A percentile compares a stretch with the other conserved stretches of the same genome.
Conservation (phyloP, 2,888 invertebrate genomes). For the Silvanus unidentatus region DNA sequence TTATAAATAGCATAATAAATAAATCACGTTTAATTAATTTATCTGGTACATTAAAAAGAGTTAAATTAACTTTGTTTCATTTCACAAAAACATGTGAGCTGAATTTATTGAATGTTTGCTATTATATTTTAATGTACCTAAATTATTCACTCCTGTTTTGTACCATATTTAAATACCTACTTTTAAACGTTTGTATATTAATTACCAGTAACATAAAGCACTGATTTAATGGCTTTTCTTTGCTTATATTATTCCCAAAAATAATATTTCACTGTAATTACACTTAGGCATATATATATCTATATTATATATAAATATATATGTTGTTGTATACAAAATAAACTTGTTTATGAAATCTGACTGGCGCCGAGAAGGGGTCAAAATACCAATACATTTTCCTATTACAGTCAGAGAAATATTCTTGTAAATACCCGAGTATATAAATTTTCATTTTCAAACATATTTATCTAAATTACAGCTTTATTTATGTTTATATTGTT, state of each 20-base stretch:
- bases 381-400: constrained; percentile 43
- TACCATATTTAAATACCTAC: too few relatives aligned
- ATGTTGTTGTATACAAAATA: constrained; percentile 44
- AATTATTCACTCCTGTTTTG: too few relatives aligned
- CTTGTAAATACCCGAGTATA: constrained; percentile 22
- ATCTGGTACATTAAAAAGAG: too few relatives aligned
- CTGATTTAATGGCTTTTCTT: constrained; percentile 30
- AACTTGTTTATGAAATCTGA: constrained; percentile 46
- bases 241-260: constrained; percentile 43
- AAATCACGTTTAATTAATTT: too few relatives aligned
- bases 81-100: too few relatives aligned
- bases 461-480: constrained; percentile 22
- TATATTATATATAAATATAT: constrained; percentile 1
- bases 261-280: constrained; percentile 47
- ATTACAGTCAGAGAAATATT: constrained; percentile 18
- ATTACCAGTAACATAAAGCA: constrained; percentile 34
- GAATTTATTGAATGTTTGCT: too few relatives aligned
- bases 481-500: constrained; percentile 15
- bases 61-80: too few relatives aligned
- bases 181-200: constrained; percentile 33
- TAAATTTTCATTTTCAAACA: constrained; percentile 20
- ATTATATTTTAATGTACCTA: too few relatives aligned
- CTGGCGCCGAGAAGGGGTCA: constrained; percentile 44
- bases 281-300: constrained; percentile 34
- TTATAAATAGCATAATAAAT: too few relatives aligned